Evolutionary conservation across 2,113 vertebrate species (phyloP).

Genomic region (Amia ocellicauda): DNA sequence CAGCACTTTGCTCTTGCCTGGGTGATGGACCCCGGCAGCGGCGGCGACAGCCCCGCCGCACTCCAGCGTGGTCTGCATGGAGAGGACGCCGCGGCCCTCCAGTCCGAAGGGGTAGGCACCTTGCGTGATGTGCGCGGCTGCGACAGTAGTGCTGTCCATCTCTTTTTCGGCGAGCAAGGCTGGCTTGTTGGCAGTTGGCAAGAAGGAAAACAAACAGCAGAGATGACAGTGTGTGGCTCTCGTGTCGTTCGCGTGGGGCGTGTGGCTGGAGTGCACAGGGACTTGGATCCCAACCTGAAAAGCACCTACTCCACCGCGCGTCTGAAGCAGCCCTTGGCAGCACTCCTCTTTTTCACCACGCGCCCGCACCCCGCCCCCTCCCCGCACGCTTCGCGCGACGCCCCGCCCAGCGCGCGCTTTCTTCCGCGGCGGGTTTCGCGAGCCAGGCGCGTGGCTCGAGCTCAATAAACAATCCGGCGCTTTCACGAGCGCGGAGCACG

Average conservation of each 20-base stretch:
- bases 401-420: conserved; percentile 68
- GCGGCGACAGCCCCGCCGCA: conserved; percentile 32
- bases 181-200: conserved; percentile 24
- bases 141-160: conserved; percentile 65
- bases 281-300: conserved; percentile 57
- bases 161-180: conserved; percentile 27
- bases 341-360: conserved; percentile 80
- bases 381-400: conserved; percentile 68
- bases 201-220: conserved; percentile 19
- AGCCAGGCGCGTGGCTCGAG: conserved; percentile 83
- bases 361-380: conserved; percentile 60
- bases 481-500: conserved; percentile 67
- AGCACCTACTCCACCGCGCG: conserved; percentile 60
- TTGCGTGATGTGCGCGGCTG: conserved; percentile 49
- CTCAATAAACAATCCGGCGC: conserved; percentile 73
- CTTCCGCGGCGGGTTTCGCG: conserved; percentile 55
- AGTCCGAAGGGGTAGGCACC: conserved; percentile 62
- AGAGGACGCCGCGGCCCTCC: conserved; percentile 48
- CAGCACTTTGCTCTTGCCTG: conserved; percentile 61
- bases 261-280: conserved; percentile 47
- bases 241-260: conserved; percentile 66
- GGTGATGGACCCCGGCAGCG: conserved; percentile 29
- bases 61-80: conserved; percentile 54
- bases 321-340: conserved; percentile 76
- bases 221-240: conserved; percentile 57